Percentiles rank a stretch among this genome's conserved stretches.
Evolutionary conservation across 2,113 vertebrate species (phyloP).

Genomic region (Serinus canaria): DNA sequence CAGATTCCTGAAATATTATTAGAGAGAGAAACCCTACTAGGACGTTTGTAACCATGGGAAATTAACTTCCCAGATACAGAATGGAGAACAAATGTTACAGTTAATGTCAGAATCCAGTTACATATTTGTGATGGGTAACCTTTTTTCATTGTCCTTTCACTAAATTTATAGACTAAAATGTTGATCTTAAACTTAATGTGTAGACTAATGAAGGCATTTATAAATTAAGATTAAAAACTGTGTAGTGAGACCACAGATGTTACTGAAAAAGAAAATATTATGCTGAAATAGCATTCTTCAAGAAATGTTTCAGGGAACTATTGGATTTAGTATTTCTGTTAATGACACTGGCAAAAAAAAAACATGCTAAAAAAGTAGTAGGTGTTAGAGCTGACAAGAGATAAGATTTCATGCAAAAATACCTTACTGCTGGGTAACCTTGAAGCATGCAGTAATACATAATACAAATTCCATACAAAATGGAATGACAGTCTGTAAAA

Average conservation of each 20-base stretch:
- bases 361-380: background rate
- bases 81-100: background rate
- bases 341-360: background rate
- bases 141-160: background rate
- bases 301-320: background rate
- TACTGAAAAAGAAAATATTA: background rate
- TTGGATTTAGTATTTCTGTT: background rate
- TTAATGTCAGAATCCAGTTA: background rate
- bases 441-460: background rate
- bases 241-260: background rate
- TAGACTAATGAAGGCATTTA: background rate
- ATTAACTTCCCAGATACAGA: background rate
- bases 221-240: background rate
- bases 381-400: background rate
- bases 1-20: conserved; percentile 15
- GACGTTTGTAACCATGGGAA: background rate
- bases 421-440: background rate
- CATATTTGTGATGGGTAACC: background rate
- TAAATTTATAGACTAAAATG: background rate
- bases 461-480: background rate
- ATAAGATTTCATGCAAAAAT: background rate
- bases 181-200: background rate
- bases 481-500: background rate
- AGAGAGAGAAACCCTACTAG: background rate
- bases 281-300: background rate